Evolutionary conservation across 2,113 vertebrate species (phyloP), one percentile per base, ranked within the genome.

Genomic region (Nematolebias whitei): DNA sequence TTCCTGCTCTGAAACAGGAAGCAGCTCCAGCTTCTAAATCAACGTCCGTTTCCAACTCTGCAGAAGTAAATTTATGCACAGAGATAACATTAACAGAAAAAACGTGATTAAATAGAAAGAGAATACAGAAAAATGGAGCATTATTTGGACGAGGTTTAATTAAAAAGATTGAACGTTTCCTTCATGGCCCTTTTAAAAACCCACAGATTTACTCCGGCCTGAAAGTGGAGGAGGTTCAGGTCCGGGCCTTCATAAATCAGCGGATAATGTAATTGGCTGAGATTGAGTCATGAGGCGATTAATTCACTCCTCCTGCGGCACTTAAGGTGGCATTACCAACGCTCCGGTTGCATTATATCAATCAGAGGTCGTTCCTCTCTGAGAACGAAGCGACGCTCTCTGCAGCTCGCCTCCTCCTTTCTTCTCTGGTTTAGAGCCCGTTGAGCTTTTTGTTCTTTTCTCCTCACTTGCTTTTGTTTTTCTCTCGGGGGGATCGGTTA

Each of bases 181-280:
- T 52, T 26, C 19, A 11, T 45, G 32, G n/a, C 29, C 3, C 13
- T 32, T 32, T n/a, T 60, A 8, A 32, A 32, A 65, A 24, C 43
- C 29, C 44, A 29, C 53, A 63, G 20, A 63, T 35, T 72, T 19
- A 24, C 39, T 62, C 49, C 60, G 87, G 83, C 84, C 91, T 94
- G 88, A 93, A 92, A 91, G 93, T 93, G 92, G 87, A 68, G 75
- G 74, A 85, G 85, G 86, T 91, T 92, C 84, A 75, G 90, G 87
- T 38, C 65, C 90, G 90, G 92, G 89, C 90, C 86, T 88, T 88
- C 85, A 92, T 95, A 94, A 94, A 96, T 95, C 93, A 93, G 82
- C 53, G 45, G 78, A 74, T 92, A 93, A 93, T 88, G 89, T 88
- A 92, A 91, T 86, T 89, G 90, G 88, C 85, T 81, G 84, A 89